phyloP scores from a whole-genome alignment of 2,888 invertebrate species.

The Sussaba pulchella region DNA sequence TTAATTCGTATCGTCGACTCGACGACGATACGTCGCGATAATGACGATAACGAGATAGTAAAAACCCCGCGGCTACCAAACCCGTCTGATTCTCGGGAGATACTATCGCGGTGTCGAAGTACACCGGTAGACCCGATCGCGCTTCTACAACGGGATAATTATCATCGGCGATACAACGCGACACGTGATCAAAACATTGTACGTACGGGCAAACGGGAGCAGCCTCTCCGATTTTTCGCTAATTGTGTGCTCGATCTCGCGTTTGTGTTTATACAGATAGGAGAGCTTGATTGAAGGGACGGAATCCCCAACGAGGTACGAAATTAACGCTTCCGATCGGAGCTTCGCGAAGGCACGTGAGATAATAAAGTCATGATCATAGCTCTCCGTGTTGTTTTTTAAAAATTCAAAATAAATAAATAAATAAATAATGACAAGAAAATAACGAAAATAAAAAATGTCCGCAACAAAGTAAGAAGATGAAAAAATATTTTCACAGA shows the following conservation, averaged over 20 bases:
- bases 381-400: too few relatives aligned
- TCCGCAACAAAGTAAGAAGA: too few relatives aligned
- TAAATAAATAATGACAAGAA: too few relatives aligned
- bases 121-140: conserved; percentile 32
- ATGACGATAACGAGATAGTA: conserved; percentile 4
- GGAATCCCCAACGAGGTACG: neutral
- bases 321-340: neutral
- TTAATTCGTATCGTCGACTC: neutral
- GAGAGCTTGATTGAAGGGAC: neutral
- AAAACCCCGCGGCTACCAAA: conserved; percentile 16
- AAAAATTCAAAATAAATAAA: too few relatives aligned
- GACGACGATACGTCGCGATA: conserved; percentile 28
- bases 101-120: conserved; percentile 56
- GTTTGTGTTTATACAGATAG: neutral
- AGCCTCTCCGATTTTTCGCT: neutral
- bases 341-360: too few relatives aligned
- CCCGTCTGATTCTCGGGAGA: conserved; percentile 33
- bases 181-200: conserved; percentile 62
- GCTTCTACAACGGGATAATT: conserved; percentile 55
- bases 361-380: too few relatives aligned
- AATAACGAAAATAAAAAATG: too few relatives aligned
- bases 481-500: too few relatives aligned
- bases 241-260: neutral
- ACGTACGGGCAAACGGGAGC: conserved; percentile 39
- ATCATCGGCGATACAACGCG: conserved; percentile 39